Conservation (phyloP, 1,140 invertebrate species). For the Eupristina koningsbergeri region DNA sequence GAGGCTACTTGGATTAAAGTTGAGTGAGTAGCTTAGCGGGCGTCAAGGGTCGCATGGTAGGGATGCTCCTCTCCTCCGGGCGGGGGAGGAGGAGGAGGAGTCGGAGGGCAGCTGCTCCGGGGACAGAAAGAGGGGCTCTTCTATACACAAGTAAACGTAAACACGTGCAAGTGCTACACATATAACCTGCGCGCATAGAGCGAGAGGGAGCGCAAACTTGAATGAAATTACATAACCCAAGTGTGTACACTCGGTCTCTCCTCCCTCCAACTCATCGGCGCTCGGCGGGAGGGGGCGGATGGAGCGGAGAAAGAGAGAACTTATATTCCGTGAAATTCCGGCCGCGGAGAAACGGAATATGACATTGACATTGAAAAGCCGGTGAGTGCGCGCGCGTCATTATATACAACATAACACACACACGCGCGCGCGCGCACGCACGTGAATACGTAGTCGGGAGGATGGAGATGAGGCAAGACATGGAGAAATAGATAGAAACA, state of each 20-base stretch:
- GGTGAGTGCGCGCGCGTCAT: constrained; percentile 16
- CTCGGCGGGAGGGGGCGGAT: no score
- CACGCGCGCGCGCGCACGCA: neutral
- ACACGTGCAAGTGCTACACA: constrained; percentile 18
- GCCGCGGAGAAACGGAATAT: constrained; percentile 42
- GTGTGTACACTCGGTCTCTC: neutral
- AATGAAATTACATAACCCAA: constrained; percentile 61
- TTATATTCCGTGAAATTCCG: constrained; percentile 43
- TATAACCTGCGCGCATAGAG: neutral
- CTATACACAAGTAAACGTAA: constrained; percentile 22
- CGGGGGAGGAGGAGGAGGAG: neutral
- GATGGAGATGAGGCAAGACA: neutral
- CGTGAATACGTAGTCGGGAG: neutral
- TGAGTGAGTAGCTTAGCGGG: neutral
- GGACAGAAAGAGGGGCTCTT: neutral
- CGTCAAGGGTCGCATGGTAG: neutral
- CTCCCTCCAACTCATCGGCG: neutral
- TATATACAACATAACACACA: neutral
- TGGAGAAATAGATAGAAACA: constrained; percentile 16
- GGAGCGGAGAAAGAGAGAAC: constrained; percentile 22
- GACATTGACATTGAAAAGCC: constrained; percentile 52
- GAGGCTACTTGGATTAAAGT: neutral
- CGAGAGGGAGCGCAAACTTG: constrained; percentile 48
- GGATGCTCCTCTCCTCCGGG: no score
- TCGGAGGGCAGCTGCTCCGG: no score